Base-by-base conservation (phyloP, 1,140 invertebrate genomes). In the Trachelipus rathkii region DNA sequence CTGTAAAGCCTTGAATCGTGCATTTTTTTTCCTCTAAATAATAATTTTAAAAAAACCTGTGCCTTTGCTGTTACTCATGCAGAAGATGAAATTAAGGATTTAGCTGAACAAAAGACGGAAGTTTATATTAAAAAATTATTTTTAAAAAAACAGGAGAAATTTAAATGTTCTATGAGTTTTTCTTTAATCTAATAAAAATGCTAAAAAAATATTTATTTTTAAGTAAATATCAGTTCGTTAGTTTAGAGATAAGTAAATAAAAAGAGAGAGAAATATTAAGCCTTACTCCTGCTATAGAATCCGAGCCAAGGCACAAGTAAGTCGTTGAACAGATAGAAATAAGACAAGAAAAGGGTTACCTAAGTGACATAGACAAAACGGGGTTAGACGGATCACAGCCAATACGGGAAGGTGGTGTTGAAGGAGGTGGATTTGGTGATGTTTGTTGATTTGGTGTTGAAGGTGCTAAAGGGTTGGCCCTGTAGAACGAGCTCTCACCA, bases 311-410 rank as follows among this genome's bases (percentile, higher is more conserved):
- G 77, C 77, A 78, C 77, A 78, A 78, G 77, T 76, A 75, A 74
- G 70, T 74, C 70, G 69, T 19, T 60, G 50, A 60, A 60, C 50
- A 60, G 77, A 78, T 71, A 78, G 77, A 76, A 69, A 76, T 68
- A 44, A 71, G 74, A 76, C 44, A 72, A 77, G 77, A 76, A 73
- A 71, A 78, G 77, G 75, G 77, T 78, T 78, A 78, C 77, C 77
- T 78, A 78, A 78, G 77, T 75, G 77, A 78, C 74, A 78, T 74
- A 78, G 74, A 78, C 74, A 78, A 74, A 76, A 78, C 74, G 77
- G 77, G 77, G 75, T 74, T 78, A 72, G 77, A 76, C 74, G 77
- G 77, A 74, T 74, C 77, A 78, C 77, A 78, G 77, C 77, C 77
- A 78, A 75, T 78, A 78, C 77, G 77, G 74, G 77, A 74, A 53